Conservation (phyloP, 1,140 invertebrate genomes). For the Triops longicaudatus region DNA sequence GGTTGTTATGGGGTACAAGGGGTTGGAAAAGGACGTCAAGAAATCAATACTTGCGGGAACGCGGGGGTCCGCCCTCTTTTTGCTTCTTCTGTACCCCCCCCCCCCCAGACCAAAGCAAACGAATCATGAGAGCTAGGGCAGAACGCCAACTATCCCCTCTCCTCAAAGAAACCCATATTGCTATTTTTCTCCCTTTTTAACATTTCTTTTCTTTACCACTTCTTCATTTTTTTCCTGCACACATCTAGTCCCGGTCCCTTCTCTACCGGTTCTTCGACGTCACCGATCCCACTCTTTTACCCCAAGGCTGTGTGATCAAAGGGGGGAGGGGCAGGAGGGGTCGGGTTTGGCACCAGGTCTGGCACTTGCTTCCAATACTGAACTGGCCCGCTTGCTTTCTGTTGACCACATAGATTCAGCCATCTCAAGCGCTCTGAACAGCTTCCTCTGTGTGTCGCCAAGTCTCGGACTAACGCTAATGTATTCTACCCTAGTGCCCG, state of each 20-base stretch:
- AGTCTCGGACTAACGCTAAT: neutral
- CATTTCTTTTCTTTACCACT: neutral
- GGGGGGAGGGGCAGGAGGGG: neutral
- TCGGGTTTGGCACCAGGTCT: neutral
- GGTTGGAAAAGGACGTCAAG: neutral
- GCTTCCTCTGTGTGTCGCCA: neutral
- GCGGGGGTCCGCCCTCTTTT: neutral
- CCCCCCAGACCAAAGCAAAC: neutral
- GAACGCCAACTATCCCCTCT: neutral
- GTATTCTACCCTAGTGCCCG: neutral
- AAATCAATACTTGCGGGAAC: constrained; percentile 12
- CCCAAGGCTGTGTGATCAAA: too few relatives aligned
- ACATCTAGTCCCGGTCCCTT: neutral
- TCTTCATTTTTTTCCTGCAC: neutral
- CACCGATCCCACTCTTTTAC: neutral
- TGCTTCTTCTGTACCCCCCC: neutral
- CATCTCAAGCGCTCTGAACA: neutral
- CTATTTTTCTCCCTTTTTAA: neutral
- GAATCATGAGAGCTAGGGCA: neutral
- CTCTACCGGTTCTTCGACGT: neutral
- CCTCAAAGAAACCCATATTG: neutral
- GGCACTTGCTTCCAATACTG: neutral
- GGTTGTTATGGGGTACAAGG: neutral
- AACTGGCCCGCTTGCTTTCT: neutral
- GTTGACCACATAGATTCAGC: neutral